Evolutionary conservation across 2,888 invertebrate genomes (phyloP), one percentile per base, ranked within the genome.

Genomic region (Neoaliturus tenellus): DNA sequence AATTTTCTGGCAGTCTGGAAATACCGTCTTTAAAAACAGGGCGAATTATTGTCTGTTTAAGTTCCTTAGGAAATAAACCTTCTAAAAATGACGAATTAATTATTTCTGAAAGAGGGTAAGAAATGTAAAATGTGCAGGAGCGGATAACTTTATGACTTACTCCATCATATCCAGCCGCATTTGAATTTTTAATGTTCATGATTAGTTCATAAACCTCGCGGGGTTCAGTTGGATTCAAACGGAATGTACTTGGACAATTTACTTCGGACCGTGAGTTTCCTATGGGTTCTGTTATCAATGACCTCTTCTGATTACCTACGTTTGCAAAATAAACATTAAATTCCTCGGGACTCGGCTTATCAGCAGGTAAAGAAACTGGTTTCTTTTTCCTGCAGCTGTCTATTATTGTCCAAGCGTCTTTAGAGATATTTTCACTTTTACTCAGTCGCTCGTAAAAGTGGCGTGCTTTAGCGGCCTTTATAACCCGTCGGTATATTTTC

Each of bases 341-440:
- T 0, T 4, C 12, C 23, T 71, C 71, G 8, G 35, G 39, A 5
- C 39, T 71, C 12, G 71, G 39, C 71, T 39, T 31, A 67, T 17
- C 17, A 8, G 1, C 23, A 25, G 71, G 41, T 71, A 39, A 71
- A 20, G 69, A 8, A 4, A 12, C 2, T 4, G n/a, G 71, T 20
- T 39, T 35, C 2, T 39, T 71, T 71, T 71, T 71, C 23, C 39
- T 71, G n/a, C 39, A 28, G 4, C 3, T 2, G 28, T 71, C 39
- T 71, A 71, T 71, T 39, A 71, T 71, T 20, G 20, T 71, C 71
- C 71, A 71, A 10, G 71, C 71, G 3, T 39, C 71, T 41, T 41
- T 39, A 12, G 39, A 25, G 1, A 71, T 1, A 25, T 71, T 71
- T 20, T 71, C 20, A 17, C n/a, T n/a, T n/a, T n/a, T 71, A 25